Percentiles rank a stretch among this genome's conserved stretches.
These are phyloP conservation scores for Pholis gunnellus DNA, from an alignment of 2,113 vertebrate genomes.

Conservation along the genomic window DNA sequence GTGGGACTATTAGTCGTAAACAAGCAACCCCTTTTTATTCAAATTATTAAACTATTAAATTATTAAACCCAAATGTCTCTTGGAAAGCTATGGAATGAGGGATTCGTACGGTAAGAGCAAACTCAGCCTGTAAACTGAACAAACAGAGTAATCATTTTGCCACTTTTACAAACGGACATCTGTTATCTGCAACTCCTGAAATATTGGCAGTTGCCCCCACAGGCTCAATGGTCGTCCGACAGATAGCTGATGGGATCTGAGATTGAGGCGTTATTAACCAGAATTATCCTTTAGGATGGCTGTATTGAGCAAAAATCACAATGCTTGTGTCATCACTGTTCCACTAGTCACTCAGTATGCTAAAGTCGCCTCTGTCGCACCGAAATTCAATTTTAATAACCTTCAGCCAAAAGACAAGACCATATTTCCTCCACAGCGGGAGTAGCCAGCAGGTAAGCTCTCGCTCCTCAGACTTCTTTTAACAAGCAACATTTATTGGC, in stretches of 20 bases:
- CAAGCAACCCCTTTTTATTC: not conserved
- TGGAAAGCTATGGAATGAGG: not conserved
- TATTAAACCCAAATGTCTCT: not conserved
- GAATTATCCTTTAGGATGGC: not conserved
- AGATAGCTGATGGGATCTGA: not conserved
- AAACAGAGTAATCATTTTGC: not conserved
- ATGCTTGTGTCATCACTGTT: not conserved
- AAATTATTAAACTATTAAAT: no score
- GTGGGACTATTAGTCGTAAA: not conserved
- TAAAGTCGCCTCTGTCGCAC: conserved; percentile 10
- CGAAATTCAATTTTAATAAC: conserved; percentile 57
- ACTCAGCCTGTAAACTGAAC: not conserved
- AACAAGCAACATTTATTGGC: conserved; percentile 57
- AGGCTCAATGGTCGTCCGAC: not conserved
- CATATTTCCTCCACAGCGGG: conserved; percentile 55
- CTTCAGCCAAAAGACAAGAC: conserved; percentile 38
- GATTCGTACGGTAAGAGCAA: not conserved
- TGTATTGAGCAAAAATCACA: conserved; percentile 18
- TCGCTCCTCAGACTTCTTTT: conserved; percentile 40
- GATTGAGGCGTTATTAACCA: not conserved
- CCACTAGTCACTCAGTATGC: conserved; percentile 29
- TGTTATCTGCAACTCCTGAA: no score
- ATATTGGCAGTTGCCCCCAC: not conserved
- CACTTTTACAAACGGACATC: not conserved
- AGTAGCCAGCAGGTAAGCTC: conserved; percentile 55